Evolutionary conservation across 2,888 invertebrate species (phyloP), one percentile per base, ranked within the genome.

Genomic region (Anoplius nigerrimus): DNA sequence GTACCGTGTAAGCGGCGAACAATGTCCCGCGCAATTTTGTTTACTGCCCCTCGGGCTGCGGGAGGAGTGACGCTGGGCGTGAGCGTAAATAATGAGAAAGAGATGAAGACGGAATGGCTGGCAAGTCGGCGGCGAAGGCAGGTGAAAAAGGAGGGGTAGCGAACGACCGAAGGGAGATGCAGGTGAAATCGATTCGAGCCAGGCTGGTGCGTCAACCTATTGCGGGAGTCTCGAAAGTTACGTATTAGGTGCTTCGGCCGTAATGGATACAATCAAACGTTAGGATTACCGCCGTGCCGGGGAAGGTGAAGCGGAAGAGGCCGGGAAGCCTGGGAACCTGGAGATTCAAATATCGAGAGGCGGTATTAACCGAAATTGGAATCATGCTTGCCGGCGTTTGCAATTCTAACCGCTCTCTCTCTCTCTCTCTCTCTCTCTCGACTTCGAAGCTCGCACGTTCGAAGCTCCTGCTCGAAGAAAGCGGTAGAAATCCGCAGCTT

Each of bases 241-340:
- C 79, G 78, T 81, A 81, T 79, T 78, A 82, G 83, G 74, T 76
- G 77, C 78, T 82, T 76, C 75, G 70, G 68, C 74, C 72, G 79
- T 81, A 86, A 83, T 83, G 76, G 82, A 73, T 72, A 79, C 81
- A 82, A 86, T 86, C 84, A 84, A 84, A 84, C 76, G 80, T 81
- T 77, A 81, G 78, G 79, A 82, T 83, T 84, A 82, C 81, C 75
- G 80, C 71, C 11, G 48, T 3, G n/a, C n/a, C n/a, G n/a, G n/a
- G 42, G 42, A 42, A 42, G 42, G 42, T 42, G 42, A 61, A 58
- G 59, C 55, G 48, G 53, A 63, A 46, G 5, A 22, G 20, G 42
- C 15, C 46, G 58, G 24, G 21, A 46, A 34, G 42, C 15, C 46
- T 54, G 24, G 21, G 42, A 34, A 45, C 11, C 58, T 56, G 51